Conservation (phyloP, 2,797 vertebrate species). For the Alosa sapidissima region DNA sequence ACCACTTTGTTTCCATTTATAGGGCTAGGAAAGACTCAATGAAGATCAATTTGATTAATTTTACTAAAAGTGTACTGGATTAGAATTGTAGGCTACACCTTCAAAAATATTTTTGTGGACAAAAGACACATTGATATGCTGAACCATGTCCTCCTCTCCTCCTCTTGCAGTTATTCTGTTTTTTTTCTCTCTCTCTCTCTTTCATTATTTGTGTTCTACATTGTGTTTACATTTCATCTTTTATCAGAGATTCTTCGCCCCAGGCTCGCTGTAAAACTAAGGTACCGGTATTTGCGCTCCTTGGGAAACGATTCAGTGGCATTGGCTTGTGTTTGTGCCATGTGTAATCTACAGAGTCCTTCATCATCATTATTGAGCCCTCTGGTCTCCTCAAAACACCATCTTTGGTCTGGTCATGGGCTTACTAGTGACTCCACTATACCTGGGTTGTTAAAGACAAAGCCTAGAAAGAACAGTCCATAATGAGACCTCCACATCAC, state of each 20-base stretch:
- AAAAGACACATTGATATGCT: background rate
- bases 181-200: background rate
- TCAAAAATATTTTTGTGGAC: background rate
- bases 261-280: background rate
- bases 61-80: background rate
- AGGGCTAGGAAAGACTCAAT: background rate
- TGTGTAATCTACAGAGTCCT: background rate
- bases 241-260: background rate
- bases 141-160: background rate
- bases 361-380: background rate
- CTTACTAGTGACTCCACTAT: too few relatives aligned
- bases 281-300: background rate
- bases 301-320: background rate
- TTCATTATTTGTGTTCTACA: background rate
- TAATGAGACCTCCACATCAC: background rate
- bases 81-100: background rate
- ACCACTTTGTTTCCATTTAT: background rate
- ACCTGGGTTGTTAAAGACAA: background rate
- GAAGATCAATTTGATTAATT: background rate
- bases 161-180: background rate
- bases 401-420: too few relatives aligned
- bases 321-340: background rate
- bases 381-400: background rate
- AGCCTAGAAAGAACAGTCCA: background rate
- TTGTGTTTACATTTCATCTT: background rate